phyloP scores from a whole-genome alignment of 2,113 vertebrate genomes.

The Taxidea taxus region DNA sequence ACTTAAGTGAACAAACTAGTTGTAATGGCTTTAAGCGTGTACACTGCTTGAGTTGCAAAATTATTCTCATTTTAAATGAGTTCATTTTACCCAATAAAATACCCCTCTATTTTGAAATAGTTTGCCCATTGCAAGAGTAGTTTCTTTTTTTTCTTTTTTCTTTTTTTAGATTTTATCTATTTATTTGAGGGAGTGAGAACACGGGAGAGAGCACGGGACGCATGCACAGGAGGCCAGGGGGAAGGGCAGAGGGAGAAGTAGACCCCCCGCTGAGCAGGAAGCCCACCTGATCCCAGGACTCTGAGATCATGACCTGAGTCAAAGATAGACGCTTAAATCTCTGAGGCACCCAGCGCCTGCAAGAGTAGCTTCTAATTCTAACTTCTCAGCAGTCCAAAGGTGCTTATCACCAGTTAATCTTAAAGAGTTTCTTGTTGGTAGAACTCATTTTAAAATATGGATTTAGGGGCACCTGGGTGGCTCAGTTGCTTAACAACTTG shows the following conservation, averaged over 20 bases:
- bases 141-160: neutral
- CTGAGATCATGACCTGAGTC: too few species aligned
- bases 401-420: neutral
- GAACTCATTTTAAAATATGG: neutral
- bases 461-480: neutral
- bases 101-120: neutral
- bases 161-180: neutral
- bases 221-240: too few species aligned
- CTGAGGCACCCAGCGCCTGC: neutral
- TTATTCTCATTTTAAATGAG: constrained; percentile 30
- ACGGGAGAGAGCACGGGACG: fast-evolving
- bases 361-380: neutral
- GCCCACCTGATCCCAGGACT: too few species aligned
- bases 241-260: too few species aligned
- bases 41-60: neutral
- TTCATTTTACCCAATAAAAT: neutral
- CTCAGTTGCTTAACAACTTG: too few species aligned
- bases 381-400: neutral
- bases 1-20: neutral
- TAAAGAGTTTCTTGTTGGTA: neutral
- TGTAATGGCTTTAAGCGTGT: neutral
- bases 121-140: neutral
- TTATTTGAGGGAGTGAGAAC: neutral
- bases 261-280: too few species aligned
- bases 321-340: too few species aligned